Conservation (phyloP, 2,113 vertebrate species). For the Anhinga anhinga region DNA sequence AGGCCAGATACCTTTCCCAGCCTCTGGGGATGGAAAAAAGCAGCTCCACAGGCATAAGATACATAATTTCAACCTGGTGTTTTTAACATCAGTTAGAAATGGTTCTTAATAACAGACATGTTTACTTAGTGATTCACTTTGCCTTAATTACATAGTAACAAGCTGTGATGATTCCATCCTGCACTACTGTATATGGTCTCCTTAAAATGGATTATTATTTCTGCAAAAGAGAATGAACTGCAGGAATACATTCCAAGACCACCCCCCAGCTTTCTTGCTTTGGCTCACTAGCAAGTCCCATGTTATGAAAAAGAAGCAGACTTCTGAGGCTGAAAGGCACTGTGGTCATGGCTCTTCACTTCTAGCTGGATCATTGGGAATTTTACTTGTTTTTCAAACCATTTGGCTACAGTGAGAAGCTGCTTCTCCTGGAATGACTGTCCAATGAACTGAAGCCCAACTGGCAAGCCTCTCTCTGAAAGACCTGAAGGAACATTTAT, state of each 20-base stretch:
- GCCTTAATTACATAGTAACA: neutral
- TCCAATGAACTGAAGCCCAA: constrained; percentile 92
- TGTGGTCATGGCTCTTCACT: neutral
- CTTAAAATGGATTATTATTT: neutral
- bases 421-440: constrained; percentile 83
- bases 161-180: neutral
- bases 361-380: constrained; percentile 82
- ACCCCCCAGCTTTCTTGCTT: neutral
- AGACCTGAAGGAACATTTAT: constrained; percentile 85
- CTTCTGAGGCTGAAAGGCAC: constrained; percentile 47
- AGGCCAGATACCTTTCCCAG: neutral
- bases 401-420: constrained; percentile 88
- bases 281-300: neutral
- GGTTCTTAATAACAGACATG: neutral
- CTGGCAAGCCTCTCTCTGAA: constrained; percentile 85
- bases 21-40: neutral
- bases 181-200: neutral
- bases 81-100: neutral
- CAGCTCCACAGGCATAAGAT: neutral
- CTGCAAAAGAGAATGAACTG: neutral
- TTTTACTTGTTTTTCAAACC: constrained; percentile 89
- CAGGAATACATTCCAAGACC: neutral
- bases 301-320: constrained; percentile 53
- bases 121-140: neutral
- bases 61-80: neutral